These are phyloP conservation scores for Crocidura indochinensis DNA, from an alignment of 2,797 vertebrate species.

Conservation along the genomic window DNA sequence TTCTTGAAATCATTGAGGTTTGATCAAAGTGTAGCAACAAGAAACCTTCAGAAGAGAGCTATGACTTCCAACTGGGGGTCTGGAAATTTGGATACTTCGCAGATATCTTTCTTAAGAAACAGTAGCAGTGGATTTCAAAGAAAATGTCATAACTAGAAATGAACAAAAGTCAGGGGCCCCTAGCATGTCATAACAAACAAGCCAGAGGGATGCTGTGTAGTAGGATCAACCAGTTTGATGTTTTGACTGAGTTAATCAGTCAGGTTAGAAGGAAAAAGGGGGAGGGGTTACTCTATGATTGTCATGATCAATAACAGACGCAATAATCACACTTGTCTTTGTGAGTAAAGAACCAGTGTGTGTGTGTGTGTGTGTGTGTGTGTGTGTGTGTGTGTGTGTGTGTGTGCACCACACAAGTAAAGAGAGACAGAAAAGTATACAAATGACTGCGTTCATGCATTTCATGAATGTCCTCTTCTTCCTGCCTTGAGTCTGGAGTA, in stretches of 20 bases:
- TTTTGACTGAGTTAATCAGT: conserved; percentile 74
- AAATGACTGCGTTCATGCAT: neutral
- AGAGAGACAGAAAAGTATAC: neutral
- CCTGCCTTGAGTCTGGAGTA: neutral
- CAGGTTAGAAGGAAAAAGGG: conserved; percentile 43
- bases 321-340: conserved; percentile 41
- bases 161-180: conserved; percentile 64
- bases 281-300: conserved; percentile 12
- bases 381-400: neutral
- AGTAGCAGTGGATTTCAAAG: conserved; percentile 81
- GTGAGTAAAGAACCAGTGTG: neutral
- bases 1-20: neutral
- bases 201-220: conserved; percentile 65
- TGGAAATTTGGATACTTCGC: conserved; percentile 70
- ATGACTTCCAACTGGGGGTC: conserved; percentile 12
- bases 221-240: conserved; percentile 49
- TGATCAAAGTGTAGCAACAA: conserved; percentile 33
- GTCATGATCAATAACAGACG: conserved; percentile 30
- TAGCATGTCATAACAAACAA: conserved; percentile 67
- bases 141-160: conserved; percentile 74
- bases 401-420: neutral
- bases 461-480: neutral
- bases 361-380: neutral
- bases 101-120: conserved; percentile 72
- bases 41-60: conserved; percentile 15